Percentiles rank a stretch among this genome's conserved stretches.
Conservation (phyloP, 2,888 invertebrate genomes). For the Nudaria mundana region DNA sequence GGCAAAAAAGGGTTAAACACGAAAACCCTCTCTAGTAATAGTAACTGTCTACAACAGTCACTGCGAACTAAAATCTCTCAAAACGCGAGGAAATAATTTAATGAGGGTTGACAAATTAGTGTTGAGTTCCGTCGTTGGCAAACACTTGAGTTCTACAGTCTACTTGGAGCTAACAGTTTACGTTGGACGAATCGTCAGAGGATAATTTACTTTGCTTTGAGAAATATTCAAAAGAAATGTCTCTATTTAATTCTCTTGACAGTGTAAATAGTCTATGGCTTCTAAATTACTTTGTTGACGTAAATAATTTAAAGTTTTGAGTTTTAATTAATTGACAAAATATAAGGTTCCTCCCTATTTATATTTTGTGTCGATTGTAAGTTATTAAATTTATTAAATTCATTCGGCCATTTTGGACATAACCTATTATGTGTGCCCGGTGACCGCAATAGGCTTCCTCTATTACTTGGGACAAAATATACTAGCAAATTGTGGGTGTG, state of each 20-base stretch:
- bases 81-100: slow-evolving; percentile 55
- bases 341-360: too few species aligned
- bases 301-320: too few species aligned
- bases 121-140: slow-evolving; percentile 51
- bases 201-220: slow-evolving; percentile 12
- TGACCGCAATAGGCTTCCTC: too few species aligned
- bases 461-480: too few species aligned
- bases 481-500: too few species aligned
- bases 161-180: slow-evolving; percentile 24
- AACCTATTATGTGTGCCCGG: too few species aligned
- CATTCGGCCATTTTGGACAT: too few species aligned
- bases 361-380: too few species aligned
- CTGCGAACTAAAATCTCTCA: slow-evolving; percentile 50
- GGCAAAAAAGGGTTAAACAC: slow-evolving; percentile 38
- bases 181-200: slow-evolving; percentile 15
- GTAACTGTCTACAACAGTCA: slow-evolving; percentile 28
- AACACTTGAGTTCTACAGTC: slow-evolving; percentile 35
- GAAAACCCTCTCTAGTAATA: slow-evolving; percentile 51
- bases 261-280: slow-evolving; percentile 3
- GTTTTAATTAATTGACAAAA: too few species aligned
- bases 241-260: background rate
- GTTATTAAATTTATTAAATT: too few species aligned
- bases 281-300: background rate
- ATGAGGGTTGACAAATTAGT: slow-evolving; percentile 69
- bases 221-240: background rate